Conservation (phyloP, 2,113 vertebrate species). For the Oenanthe melanoleuca region DNA sequence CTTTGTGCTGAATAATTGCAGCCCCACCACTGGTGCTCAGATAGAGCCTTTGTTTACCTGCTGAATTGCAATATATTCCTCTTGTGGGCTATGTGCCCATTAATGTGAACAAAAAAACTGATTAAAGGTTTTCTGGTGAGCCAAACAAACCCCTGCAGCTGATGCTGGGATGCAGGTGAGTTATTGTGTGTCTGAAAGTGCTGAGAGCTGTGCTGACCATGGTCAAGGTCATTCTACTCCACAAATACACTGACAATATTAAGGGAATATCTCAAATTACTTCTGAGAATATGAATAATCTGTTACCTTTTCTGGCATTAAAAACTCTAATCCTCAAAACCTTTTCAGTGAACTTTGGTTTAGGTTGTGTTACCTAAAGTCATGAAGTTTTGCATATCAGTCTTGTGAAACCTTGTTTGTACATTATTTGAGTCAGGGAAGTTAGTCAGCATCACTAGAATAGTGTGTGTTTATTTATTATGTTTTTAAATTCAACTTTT, state of each 20-base stretch:
- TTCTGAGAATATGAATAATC: neutral
- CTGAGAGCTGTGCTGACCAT: rapidly evolving
- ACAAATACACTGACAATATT: neutral
- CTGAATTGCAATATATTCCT: neutral
- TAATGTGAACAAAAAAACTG: too few species aligned
- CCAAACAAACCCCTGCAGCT: neutral
- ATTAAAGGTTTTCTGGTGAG: neutral
- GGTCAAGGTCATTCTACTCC: neutral
- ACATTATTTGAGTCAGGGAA: neutral
- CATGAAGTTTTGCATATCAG: neutral
- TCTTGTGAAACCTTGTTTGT: neutral
- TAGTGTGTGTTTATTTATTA: too few species aligned
- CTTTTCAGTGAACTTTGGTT: neutral
- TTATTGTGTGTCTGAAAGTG: neutral
- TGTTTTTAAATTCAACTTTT: too few species aligned
- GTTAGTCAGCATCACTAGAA: too few species aligned
- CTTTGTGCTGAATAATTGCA: neutral
- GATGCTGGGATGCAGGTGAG: neutral
- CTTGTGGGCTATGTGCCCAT: neutral
- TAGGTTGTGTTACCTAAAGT: neutral
- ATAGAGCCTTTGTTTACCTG: neutral
- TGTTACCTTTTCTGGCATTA: neutral
- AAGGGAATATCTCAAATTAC: neutral
- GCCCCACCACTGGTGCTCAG: neutral
- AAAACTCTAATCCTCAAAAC: neutral